Evolutionary conservation across 1,140 invertebrate species (phyloP).

Genomic region (Drosophila jambulina): DNA sequence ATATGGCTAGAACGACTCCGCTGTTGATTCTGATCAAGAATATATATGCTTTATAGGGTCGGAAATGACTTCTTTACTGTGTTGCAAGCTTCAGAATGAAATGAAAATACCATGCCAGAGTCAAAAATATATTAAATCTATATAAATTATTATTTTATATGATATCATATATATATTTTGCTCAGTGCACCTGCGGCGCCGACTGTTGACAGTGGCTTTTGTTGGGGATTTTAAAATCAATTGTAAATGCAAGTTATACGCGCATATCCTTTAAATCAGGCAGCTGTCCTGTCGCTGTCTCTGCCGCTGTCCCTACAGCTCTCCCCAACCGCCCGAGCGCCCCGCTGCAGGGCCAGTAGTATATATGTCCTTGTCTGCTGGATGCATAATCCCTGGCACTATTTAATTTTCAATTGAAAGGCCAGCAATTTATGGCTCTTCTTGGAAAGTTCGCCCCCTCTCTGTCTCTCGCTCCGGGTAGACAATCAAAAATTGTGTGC

Average conservation of each 20-base stretch:
- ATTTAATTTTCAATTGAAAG: conserved; percentile 80
- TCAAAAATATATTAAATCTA: background rate
- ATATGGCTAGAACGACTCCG: no score
- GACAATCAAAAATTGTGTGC: conserved; percentile 79
- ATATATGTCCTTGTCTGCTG: conserved; percentile 44
- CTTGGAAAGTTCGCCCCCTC: conserved; percentile 7
- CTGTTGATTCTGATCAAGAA: no score
- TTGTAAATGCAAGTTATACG: conserved; percentile 77
- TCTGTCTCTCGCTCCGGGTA: conserved; percentile 9
- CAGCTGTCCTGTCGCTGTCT: conserved; percentile 49
- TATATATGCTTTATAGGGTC: background rate
- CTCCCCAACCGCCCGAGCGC: background rate
- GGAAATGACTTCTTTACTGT: background rate
- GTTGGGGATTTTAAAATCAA: conserved; percentile 77
- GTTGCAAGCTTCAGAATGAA: background rate
- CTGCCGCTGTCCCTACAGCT: conserved; percentile 19
- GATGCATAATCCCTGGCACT: conserved; percentile 70
- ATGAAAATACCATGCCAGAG: background rate
- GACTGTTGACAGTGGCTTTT: conserved; percentile 69
- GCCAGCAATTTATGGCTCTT: conserved; percentile 64
- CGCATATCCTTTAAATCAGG: conserved; percentile 71
- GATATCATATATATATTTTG: background rate
- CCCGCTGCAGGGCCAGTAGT: background rate
- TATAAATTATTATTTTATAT: background rate
- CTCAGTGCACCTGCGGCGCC: conserved; percentile 20